These are phyloP conservation scores for Cerastoderma edule DNA, from an alignment of 2,888 invertebrate genomes.

Conservation along the genomic window DNA sequence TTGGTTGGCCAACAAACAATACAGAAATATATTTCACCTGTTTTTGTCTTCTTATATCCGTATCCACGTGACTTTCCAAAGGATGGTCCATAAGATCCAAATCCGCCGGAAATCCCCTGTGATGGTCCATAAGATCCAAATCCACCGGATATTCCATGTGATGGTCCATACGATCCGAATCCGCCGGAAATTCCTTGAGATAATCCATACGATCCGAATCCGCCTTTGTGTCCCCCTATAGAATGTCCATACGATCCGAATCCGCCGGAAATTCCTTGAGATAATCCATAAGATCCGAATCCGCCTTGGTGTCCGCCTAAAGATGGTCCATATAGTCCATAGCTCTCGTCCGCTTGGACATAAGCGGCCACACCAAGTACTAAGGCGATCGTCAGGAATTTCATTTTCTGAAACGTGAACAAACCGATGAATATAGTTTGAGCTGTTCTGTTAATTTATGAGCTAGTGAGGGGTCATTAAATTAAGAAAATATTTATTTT, in stretches of 20 bases:
- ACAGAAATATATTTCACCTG: conserved; percentile 4
- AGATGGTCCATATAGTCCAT: neutral
- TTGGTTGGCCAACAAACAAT: neutral
- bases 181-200: too few species aligned
- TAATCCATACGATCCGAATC: neutral
- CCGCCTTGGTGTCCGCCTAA: neutral
- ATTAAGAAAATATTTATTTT: too few species aligned
- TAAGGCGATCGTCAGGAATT: conserved; percentile 18
- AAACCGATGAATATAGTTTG: too few species aligned
- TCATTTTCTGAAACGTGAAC: conserved; percentile 33
- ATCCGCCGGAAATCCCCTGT: too few species aligned
- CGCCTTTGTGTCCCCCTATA: neutral
- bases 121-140: neutral
- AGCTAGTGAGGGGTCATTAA: too few species aligned
- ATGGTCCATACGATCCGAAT: neutral
- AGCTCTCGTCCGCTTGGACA: conserved; percentile 36
- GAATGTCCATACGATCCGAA: too few species aligned
- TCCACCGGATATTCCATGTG: neutral
- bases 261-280: too few species aligned
- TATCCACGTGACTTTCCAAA: conserved; percentile 4
- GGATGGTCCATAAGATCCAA: neutral
- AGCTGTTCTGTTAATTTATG: too few species aligned
- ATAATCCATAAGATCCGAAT: neutral
- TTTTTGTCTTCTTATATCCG: conserved; percentile 12
- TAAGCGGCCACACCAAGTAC: conserved; percentile 37